Evolutionary conservation across 2,113 vertebrate genomes (phyloP), one percentile per base, ranked within the genome.

Genomic region (Nothobranchius furzeri): DNA sequence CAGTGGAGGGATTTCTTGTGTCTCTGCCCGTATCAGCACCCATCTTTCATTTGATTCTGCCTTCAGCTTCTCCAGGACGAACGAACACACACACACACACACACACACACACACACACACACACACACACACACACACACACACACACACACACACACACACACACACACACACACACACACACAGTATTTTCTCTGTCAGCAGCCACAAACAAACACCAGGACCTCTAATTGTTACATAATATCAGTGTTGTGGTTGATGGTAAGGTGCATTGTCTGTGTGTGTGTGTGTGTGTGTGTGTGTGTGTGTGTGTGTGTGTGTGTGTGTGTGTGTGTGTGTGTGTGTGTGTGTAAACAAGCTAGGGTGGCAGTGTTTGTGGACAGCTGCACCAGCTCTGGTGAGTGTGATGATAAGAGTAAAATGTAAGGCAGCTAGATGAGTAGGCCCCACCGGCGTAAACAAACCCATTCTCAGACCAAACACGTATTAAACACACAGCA

Each of bases 341-440:
- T 4, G 30, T 30, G 15, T 57, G 64, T 24, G 20, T 3, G 3
- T 52, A 47, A 59, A 58, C 66, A 50, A 64, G 46, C 60, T 36
- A 13, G 12, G 35, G 37, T 69, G 71, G 13, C 46, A 57, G 43
- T 50, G 13, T 59, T 45, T 66, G 43, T 46, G 37, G 55, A 82
- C 63, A 75, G 60, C 58, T 70, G 60, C 56, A 42, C n/a, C 42
- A 40, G 10, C 55, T 56, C 54, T 37, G 35, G 64, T 76, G 61
- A 79, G 49, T 52, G 47, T 25, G 65, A 45, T 72, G 63, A 20
- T 66, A 47, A 71, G 72, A 71, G 64, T 69, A 65, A 60, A 82
- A 78, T 80, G 63, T 84, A 86, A 76, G 71, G 60, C 78, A 72
- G 71, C 4, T 57, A 74, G 75, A 87, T 58, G 67, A 73, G 56